A percentile compares a stretch with the other conserved stretches of the same genome.
phyloP scores from a whole-genome alignment of 2,888 invertebrate species.

The Corbicula japonica region DNA sequence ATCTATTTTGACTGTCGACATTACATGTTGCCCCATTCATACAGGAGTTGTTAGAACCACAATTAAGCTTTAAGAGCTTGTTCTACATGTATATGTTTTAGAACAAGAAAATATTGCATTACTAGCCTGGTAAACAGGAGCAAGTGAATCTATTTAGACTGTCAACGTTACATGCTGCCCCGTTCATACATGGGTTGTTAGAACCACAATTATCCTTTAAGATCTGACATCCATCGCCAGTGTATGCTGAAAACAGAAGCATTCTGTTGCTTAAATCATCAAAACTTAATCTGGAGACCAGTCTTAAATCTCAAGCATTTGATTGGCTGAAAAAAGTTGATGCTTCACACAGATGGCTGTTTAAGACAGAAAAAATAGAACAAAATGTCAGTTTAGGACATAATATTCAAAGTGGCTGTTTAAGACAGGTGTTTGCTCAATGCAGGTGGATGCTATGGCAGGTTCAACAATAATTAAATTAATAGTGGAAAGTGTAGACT shows the following conservation, averaged over 20 bases:
- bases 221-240: slow-evolving; percentile 92
- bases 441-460: no score
- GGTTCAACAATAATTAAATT: no score
- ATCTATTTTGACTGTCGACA: slow-evolving; percentile 53
- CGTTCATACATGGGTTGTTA: slow-evolving; percentile 76
- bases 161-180: slow-evolving; percentile 64
- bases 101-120: no score
- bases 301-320: slow-evolving; percentile 74
- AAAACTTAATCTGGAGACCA: slow-evolving; percentile 67
- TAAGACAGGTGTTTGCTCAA: no score
- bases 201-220: slow-evolving; percentile 93
- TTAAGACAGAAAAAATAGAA: no score
- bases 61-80: slow-evolving; percentile 96
- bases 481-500: no score
- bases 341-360: no score
- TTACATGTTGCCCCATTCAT: slow-evolving; percentile 71
- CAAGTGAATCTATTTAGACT: slow-evolving; percentile 65
- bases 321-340: no score
- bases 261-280: no score
- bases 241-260: slow-evolving; percentile 82
- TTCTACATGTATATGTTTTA: no score
- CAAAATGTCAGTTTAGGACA: no score
- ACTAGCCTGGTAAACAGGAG: slow-evolving; percentile 68
- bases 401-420: no score
- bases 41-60: slow-evolving; percentile 86